phyloP scores from a whole-genome alignment of 2,113 vertebrate species.

The Globicephala melas region DNA sequence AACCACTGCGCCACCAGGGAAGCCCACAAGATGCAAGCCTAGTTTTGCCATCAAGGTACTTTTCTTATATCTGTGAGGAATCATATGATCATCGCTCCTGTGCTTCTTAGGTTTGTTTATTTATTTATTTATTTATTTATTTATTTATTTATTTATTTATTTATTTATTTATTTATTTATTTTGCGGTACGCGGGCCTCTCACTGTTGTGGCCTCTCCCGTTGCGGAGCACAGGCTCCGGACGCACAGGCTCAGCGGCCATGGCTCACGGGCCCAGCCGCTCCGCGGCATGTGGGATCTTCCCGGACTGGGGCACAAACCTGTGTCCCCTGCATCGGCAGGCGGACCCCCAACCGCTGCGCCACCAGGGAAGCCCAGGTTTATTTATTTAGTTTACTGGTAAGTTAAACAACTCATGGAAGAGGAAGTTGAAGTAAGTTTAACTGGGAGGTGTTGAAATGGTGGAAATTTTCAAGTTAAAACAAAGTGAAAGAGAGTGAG shows the following conservation, averaged over 20 bases:
- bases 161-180: not conserved
- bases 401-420: not conserved
- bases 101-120: not conserved
- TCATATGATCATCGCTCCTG: not conserved
- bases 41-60: not conserved
- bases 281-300: no score
- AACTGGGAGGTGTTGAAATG: constrained; percentile 75
- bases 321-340: no score
- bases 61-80: not conserved
- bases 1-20: no score
- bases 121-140: not conserved
- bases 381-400: not conserved
- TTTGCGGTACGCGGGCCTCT: no score
- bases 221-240: no score
- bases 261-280: no score
- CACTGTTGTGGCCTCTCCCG: no score
- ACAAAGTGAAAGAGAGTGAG: constrained; percentile 59
- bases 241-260: no score
- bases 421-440: constrained; percentile 48
- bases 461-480: constrained; percentile 55
- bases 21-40: not conserved
- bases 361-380: no score
- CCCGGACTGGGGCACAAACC: no score
- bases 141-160: not conserved
- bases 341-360: no score